phyloP scores from a whole-genome alignment of 2,113 vertebrate genomes.

The Jacana jacana region DNA sequence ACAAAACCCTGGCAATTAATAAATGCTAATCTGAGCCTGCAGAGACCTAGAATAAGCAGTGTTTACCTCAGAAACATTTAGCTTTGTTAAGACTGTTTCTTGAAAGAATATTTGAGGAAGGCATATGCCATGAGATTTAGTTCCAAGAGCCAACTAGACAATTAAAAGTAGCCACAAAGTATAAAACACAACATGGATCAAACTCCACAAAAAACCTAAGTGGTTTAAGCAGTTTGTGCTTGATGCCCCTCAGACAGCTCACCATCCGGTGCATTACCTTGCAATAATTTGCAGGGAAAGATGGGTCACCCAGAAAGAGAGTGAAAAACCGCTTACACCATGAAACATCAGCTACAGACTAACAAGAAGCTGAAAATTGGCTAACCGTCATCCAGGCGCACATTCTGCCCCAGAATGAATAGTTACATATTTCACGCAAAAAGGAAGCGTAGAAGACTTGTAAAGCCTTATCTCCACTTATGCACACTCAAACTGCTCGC shows the following conservation, averaged over 20 bases:
- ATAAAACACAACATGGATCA: background rate
- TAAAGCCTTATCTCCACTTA: background rate
- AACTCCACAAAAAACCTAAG: background rate
- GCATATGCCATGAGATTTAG: background rate
- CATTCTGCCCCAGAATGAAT: background rate
- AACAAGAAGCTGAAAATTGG: background rate
- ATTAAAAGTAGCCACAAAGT: background rate
- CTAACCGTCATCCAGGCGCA: background rate
- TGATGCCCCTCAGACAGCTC: background rate
- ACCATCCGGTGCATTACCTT: background rate
- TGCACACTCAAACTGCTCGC: accelerated
- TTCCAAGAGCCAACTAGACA: background rate
- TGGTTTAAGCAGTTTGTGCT: background rate
- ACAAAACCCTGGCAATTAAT: background rate
- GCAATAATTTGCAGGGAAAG: background rate
- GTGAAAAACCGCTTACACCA: background rate
- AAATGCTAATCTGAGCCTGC: background rate
- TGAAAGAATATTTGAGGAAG: background rate
- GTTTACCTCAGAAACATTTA: background rate
- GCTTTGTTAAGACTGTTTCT: background rate
- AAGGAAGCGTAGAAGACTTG: background rate
- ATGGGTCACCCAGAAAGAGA: background rate
- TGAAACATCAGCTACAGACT: background rate
- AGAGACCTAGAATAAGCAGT: background rate
- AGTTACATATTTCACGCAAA: background rate